These are phyloP conservation scores for Valencia hispanica DNA, from an alignment of 2,797 vertebrate genomes.

Conservation along the genomic window DNA sequence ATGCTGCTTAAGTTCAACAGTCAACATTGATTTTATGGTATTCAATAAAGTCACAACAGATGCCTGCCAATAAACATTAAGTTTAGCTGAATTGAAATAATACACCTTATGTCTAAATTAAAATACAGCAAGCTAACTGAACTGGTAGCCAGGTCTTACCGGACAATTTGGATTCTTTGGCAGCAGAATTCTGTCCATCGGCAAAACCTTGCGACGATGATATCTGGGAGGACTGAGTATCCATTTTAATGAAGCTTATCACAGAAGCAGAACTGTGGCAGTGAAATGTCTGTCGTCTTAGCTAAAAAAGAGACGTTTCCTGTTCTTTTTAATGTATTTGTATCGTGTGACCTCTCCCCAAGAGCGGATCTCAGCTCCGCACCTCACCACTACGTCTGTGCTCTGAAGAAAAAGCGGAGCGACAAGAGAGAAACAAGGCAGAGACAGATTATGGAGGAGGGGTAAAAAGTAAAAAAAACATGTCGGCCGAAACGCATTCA, in stretches of 20 bases:
- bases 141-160: slow-evolving; percentile 71
- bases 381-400: slow-evolving; percentile 52
- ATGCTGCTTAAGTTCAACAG: neutral
- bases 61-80: neutral
- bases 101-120: neutral
- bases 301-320: neutral
- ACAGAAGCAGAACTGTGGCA: slow-evolving; percentile 31
- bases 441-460: slow-evolving; percentile 58
- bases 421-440: slow-evolving; percentile 58
- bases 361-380: slow-evolving; percentile 46
- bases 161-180: slow-evolving; percentile 82
- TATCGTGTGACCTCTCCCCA: slow-evolving; percentile 53
- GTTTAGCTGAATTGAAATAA: neutral
- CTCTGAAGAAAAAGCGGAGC: slow-evolving; percentile 37
- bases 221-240: slow-evolving; percentile 84
- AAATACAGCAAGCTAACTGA: neutral
- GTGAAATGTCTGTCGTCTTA: slow-evolving; percentile 26
- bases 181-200: slow-evolving; percentile 79
- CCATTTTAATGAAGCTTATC: slow-evolving; percentile 73
- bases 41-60: neutral
- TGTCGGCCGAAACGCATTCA: slow-evolving; percentile 59
- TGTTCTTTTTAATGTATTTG: slow-evolving; percentile 3
- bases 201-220: slow-evolving; percentile 82
- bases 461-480: slow-evolving; percentile 29
- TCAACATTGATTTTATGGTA: neutral